Percentiles rank a stretch among this genome's conserved stretches.
These are phyloP conservation scores for Saxidomus purpurata DNA, from an alignment of 1,140 invertebrate species.

Conservation along the genomic window DNA sequence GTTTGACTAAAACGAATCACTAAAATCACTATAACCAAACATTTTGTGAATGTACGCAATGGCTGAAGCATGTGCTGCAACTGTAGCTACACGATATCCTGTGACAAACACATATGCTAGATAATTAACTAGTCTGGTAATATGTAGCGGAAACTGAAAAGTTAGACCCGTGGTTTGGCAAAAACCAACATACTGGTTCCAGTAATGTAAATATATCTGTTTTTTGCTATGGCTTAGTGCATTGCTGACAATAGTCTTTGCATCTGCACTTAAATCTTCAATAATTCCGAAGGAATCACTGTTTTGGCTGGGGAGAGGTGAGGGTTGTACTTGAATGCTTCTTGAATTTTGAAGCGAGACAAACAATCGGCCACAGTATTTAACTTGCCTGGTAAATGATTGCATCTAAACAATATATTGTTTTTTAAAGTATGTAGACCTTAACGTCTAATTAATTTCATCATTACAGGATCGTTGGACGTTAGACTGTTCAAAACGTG, in stretches of 20 bases:
- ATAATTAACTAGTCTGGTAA: neutral
- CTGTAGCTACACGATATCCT: neutral
- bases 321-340: neutral
- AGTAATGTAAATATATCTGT: neutral
- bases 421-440: neutral
- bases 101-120: neutral
- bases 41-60: neutral
- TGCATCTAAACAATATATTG: neutral
- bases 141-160: neutral
- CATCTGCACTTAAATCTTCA: neutral
- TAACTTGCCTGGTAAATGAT: conserved; percentile 29
- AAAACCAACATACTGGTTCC: neutral
- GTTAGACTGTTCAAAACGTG: conserved; percentile 44
- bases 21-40: neutral
- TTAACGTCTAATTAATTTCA: neutral
- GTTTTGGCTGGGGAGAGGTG: neutral
- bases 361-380: conserved; percentile 43
- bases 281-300: too few relatives aligned
- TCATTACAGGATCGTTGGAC: neutral
- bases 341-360: conserved; percentile 49
- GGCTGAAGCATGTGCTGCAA: neutral
- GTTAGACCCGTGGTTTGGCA: neutral
- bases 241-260: neutral
- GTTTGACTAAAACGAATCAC: neutral
- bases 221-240: neutral